Evolutionary conservation across 2,888 invertebrate genomes (phyloP), one percentile per base, ranked within the genome.

Genomic region (Philereme transversata): DNA sequence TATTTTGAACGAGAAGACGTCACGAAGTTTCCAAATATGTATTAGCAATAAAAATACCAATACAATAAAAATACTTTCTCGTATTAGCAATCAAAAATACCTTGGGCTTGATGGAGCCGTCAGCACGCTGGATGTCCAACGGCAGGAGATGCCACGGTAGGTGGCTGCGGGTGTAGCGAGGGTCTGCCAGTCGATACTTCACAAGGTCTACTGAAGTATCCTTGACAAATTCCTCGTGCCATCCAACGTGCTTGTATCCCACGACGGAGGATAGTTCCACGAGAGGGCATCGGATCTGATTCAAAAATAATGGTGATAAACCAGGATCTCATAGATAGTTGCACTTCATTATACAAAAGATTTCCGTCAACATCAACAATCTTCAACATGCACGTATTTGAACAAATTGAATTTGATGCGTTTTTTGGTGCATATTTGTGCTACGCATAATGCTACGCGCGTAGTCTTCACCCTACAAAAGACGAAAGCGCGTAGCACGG

Each of bases 161-260:
- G 74, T 97, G 97, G 36, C 95, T 95, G 72, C 96, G 95, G 56
- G 96, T 94, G 79, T 95, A 96, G 65, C 97, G 93, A 1, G 96
- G 96, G 64, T 94, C 93, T n/a, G 95, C 89, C 72, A 95, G 89
- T 0, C 87, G 82, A 65, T 95, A 93, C 65, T 94, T 94, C 22
- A 96, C 95, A 68, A 94, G 93, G 65, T 96, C 95, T 5, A 97
- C 95, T 0, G 96, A 96, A 50, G 96, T 95, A 0, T 95, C 96
- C 65, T 95, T 87, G 52, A 80, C 91, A 47, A 93, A 93, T 86
- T 87, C 95, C 86, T 89, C 90, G 62, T 91, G 93, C 93, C 92
- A 95, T 68, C 90, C 93, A 60, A 93, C 88, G 72, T 94, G 93
- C 45, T 94, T 94, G 55, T 93, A 93, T 66, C 93, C 93, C 81